These are phyloP conservation scores for Agelas oroides DNA, from an alignment of 37 sponge, comb jelly and placozoan species.

Conservation along the genomic window DNA sequence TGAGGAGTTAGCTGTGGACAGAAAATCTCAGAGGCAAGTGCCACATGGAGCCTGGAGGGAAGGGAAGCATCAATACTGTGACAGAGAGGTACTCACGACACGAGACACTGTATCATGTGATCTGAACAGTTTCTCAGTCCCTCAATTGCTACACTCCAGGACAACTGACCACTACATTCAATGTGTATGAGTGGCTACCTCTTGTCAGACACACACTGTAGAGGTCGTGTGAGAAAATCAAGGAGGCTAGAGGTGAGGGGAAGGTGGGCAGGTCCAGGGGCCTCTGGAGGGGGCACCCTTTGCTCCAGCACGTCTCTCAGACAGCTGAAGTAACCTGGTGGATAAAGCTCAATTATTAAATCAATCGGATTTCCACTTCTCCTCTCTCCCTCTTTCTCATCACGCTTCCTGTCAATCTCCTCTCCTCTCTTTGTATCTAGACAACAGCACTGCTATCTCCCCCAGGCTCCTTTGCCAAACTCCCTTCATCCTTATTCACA, in stretches of 20 bases:
- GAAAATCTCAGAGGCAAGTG: conserved; percentile 39
- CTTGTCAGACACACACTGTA: background rate
- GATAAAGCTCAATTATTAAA: too few species aligned
- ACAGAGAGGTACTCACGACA: too few species aligned
- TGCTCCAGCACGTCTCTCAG: conserved; percentile 49
- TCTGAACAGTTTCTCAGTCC: too few species aligned
- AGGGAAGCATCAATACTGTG: background rate
- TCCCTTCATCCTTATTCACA: too few species aligned
- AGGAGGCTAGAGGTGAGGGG: conserved; percentile 63
- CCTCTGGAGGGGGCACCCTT: conserved; percentile 56
- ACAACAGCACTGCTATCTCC: too few species aligned
- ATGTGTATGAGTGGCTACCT: background rate
- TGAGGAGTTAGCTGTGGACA: conserved; percentile 34
- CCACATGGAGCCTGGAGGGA: background rate
- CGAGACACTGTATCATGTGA: too few species aligned
- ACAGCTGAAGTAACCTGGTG: conserved; percentile 51
- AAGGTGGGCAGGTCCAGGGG: conserved; percentile 25
- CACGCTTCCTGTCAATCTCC: too few species aligned
- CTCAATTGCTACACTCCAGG: too few species aligned
- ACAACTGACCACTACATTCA: background rate
- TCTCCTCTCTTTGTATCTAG: too few species aligned
- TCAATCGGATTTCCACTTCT: too few species aligned
- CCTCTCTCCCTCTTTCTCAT: too few species aligned
- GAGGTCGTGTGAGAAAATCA: conserved; percentile 12
- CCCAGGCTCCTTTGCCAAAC: too few species aligned